Conservation (phyloP, 2,797 vertebrate species). For the Adrianichthys oophorus region DNA sequence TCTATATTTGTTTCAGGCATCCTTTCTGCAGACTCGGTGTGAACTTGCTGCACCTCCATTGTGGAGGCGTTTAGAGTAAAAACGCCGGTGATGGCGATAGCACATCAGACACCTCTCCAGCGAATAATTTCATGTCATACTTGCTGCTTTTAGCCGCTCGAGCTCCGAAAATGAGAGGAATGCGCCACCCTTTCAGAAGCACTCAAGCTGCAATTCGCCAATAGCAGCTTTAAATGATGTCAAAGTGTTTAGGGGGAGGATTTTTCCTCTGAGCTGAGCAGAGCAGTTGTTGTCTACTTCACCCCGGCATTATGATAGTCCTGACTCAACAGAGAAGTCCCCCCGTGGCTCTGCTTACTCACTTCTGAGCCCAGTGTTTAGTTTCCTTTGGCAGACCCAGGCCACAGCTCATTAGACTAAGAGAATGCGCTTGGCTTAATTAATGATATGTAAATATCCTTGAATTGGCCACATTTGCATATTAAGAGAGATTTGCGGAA, state of each 20-base stretch:
- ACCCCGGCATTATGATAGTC: slow-evolving; percentile 59
- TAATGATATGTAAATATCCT: slow-evolving; percentile 99
- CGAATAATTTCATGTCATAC: slow-evolving; percentile 44
- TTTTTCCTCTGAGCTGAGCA: slow-evolving; percentile 45
- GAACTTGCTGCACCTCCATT: slow-evolving; percentile 32
- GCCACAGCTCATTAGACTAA: slow-evolving; percentile 98
- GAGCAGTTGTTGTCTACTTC: slow-evolving; percentile 58
- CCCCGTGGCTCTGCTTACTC: slow-evolving; percentile 71
- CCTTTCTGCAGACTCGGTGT: slow-evolving; percentile 13
- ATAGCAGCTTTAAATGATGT: slow-evolving; percentile 37
- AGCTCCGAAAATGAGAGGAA: slow-evolving; percentile 24
- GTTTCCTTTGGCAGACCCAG: slow-evolving; percentile 85
- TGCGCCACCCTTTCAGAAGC: slow-evolving; percentile 7
- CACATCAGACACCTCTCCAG: slow-evolving; percentile 3
- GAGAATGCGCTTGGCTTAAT: slow-evolving; percentile 99
- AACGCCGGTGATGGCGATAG: slow-evolving; percentile 23
- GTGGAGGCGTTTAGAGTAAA: slow-evolving; percentile 23
- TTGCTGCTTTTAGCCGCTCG: slow-evolving; percentile 23
- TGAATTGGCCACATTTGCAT: slow-evolving; percentile 99
- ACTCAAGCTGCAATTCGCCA: slow-evolving; percentile 9
- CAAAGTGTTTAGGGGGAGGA: slow-evolving; percentile 52
- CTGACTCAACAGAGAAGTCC: slow-evolving; percentile 70
- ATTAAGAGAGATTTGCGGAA: slow-evolving; percentile 99
- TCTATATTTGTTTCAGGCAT: slow-evolving; percentile 16
- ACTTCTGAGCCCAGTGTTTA: slow-evolving; percentile 69